phyloP scores from a whole-genome alignment of 2,888 invertebrate genomes.

The Eumacrocentrus americanus region DNA sequence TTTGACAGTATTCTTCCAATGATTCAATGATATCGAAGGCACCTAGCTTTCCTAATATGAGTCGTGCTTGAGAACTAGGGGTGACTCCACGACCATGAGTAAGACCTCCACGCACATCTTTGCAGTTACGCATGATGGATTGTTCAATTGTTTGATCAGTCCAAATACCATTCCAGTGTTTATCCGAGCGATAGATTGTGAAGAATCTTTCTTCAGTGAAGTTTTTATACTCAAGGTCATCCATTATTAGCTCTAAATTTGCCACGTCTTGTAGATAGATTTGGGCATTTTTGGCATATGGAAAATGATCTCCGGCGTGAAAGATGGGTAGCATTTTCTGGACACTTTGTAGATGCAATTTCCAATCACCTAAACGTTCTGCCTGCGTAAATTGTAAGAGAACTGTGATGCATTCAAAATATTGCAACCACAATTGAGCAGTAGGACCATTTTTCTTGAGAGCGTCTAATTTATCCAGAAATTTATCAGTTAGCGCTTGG shows the following conservation, averaged over 20 bases:
- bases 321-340: slow-evolving; percentile 42
- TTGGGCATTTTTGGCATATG: slow-evolving; percentile 44
- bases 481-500: slow-evolving; percentile 5
- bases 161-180: slow-evolving; percentile 36
- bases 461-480: neutral
- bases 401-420: slow-evolving; percentile 9
- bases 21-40: slow-evolving; percentile 24
- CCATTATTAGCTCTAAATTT: slow-evolving; percentile 1
- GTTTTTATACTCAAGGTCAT: slow-evolving; percentile 22
- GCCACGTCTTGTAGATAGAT: slow-evolving; percentile 39
- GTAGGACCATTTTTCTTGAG: slow-evolving; percentile 17
- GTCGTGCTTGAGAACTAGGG: slow-evolving; percentile 20
- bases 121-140: slow-evolving; percentile 14
- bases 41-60: slow-evolving; percentile 22
- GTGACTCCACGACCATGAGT: slow-evolving; percentile 35
- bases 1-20: slow-evolving; percentile 24
- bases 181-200: slow-evolving; percentile 33
- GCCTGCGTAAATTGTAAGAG: slow-evolving; percentile 1
- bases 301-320: slow-evolving; percentile 46
- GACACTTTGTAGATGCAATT: slow-evolving; percentile 10
- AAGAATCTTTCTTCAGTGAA: slow-evolving; percentile 32
- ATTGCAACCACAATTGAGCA: neutral
- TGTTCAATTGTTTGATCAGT: slow-evolving; percentile 38
- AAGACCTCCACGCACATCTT: neutral
- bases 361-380: slow-evolving; percentile 7